Conservation (phyloP, 2,113 vertebrate genomes). For the Vulpes lagopus region DNA sequence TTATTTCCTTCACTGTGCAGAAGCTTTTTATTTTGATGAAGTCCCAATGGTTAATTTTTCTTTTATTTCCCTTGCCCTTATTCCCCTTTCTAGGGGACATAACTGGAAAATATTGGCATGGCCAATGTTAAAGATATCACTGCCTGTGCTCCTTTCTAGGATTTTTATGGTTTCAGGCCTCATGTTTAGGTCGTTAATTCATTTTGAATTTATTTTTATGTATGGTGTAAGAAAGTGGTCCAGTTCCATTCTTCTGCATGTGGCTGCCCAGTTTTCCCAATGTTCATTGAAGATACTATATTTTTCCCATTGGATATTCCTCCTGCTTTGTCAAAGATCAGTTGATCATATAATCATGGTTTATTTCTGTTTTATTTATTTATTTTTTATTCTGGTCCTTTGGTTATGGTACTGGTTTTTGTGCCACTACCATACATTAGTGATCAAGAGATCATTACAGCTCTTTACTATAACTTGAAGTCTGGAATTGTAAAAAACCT, state of each 20-base stretch:
- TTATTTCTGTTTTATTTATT: background rate
- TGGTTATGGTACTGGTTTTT: background rate
- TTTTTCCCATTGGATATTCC: background rate
- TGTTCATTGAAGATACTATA: background rate
- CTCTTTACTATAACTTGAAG: background rate
- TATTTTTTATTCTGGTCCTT: background rate
- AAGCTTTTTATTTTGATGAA: background rate
- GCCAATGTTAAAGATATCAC: background rate
- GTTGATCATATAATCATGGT: background rate
- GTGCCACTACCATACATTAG: background rate
- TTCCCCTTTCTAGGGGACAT: background rate
- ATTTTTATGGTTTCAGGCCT: background rate
- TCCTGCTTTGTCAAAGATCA: background rate
- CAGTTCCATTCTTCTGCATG: background rate
- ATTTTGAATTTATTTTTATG: background rate
- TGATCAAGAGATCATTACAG: background rate
- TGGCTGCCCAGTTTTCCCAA: background rate
- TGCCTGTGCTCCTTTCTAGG: background rate
- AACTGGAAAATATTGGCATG: background rate
- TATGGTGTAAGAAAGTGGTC: background rate
- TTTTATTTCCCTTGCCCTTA: background rate
- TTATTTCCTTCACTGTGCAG: background rate
- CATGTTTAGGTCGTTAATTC: background rate
- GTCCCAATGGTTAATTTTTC: background rate
- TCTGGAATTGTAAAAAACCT: background rate